A percentile compares a stretch with the other conserved stretches of the same genome.
Evolutionary conservation across 2,797 vertebrate genomes (phyloP).

Genomic region (Eulemur albifrons): DNA sequence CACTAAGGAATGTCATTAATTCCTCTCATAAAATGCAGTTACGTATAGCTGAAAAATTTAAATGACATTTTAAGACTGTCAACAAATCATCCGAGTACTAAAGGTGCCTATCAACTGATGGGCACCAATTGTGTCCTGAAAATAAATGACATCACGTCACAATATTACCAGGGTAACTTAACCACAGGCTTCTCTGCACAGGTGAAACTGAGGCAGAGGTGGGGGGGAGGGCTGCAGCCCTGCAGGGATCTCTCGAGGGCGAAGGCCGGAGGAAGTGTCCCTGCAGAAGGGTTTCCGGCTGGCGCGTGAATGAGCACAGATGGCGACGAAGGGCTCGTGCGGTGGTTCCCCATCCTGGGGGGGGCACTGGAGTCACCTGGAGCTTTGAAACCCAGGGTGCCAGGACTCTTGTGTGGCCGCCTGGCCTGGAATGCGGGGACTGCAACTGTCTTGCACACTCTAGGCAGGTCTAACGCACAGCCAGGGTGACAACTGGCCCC

Average conservation of each 20-base stretch:
- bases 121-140: background rate
- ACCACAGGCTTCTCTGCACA: rapidly evolving
- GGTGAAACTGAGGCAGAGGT: background rate
- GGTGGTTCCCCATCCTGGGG: rapidly evolving
- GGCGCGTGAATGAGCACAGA: rapidly evolving
- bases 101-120: background rate
- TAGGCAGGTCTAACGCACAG: rapidly evolving
- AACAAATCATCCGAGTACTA: background rate
- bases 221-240: no score
- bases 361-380: rapidly evolving
- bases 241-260: rapidly evolving
- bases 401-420: rapidly evolving
- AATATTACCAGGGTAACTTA: rapidly evolving
- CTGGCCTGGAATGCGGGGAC: rapidly evolving
- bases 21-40: background rate
- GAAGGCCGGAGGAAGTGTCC: rapidly evolving
- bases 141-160: rapidly evolving
- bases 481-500: no score
- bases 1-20: background rate
- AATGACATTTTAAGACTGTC: background rate
- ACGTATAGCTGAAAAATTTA: background rate
- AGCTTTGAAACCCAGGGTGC: background rate
- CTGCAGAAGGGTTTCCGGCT: rapidly evolving
- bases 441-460: rapidly evolving
- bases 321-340: rapidly evolving